These are phyloP conservation scores for Molorchus minor DNA, from an alignment of 2,888 invertebrate species.

Conservation along the genomic window DNA sequence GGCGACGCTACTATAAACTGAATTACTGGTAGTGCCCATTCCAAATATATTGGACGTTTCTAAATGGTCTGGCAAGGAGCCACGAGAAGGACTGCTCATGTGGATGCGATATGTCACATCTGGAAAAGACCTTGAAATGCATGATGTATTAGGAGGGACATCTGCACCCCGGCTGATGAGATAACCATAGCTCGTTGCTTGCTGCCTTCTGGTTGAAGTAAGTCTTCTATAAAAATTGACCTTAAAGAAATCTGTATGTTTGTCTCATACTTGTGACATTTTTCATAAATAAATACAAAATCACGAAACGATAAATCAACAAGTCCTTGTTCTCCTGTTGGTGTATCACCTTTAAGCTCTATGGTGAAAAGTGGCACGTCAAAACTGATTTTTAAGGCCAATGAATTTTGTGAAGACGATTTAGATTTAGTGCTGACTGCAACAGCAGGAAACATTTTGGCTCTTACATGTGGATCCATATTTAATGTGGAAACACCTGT, in stretches of 20 bases:
- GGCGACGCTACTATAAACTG: slow-evolving; percentile 6
- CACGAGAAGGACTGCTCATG: slow-evolving; percentile 50
- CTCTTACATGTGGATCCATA: slow-evolving; percentile 72
- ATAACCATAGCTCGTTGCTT: slow-evolving; percentile 86
- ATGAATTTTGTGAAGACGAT: slow-evolving; percentile 18
- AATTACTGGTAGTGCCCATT: slow-evolving; percentile 28
- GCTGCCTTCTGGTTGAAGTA: slow-evolving; percentile 75
- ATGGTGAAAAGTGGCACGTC: slow-evolving; percentile 79
- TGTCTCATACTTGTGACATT: slow-evolving; percentile 74
- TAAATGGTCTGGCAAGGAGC: slow-evolving; percentile 71
- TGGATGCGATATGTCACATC: slow-evolving; percentile 66
- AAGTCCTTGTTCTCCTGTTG: slow-evolving; percentile 77
- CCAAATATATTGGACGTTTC: slow-evolving; percentile 65
- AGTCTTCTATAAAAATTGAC: slow-evolving; percentile 90
- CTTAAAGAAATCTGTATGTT: slow-evolving; percentile 82
- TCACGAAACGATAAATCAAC: slow-evolving; percentile 87
- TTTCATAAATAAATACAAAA: slow-evolving; percentile 79
- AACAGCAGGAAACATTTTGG: slow-evolving; percentile 63
- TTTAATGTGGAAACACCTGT: slow-evolving; percentile 65
- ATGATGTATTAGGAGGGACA: slow-evolving; percentile 60
- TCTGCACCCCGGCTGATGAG: slow-evolving; percentile 63
- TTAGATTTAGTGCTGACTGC: slow-evolving; percentile 24
- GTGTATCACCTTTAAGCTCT: slow-evolving; percentile 77
- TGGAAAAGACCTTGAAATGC: slow-evolving; percentile 84
- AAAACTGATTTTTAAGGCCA: slow-evolving; percentile 67